phyloP scores from a whole-genome alignment of 2,888 invertebrate species.

The Eupithecia vulgata region DNA sequence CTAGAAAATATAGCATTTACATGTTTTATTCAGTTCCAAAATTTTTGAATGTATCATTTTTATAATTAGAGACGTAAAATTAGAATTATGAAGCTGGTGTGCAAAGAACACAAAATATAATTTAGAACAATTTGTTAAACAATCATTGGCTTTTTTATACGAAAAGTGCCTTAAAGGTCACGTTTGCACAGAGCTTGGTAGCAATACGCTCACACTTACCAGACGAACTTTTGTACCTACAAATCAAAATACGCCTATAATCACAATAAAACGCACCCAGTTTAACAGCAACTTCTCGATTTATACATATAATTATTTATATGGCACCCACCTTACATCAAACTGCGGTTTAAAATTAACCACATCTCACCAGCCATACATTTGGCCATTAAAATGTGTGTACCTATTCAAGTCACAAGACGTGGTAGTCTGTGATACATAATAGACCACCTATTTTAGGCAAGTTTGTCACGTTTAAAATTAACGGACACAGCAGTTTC shows the following conservation, averaged over 20 bases:
- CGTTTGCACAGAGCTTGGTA: conserved; percentile 80
- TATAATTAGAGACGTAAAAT: conserved; percentile 20
- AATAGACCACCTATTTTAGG: conserved; percentile 9
- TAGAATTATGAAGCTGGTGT: conserved; percentile 23
- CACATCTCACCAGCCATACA: conserved; percentile 30
- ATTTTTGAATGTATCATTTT: conserved; percentile 18
- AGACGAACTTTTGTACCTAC: conserved; percentile 70
- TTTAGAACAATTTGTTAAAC: conserved; percentile 41
- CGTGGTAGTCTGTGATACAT: neutral
- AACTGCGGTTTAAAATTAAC: conserved; percentile 42
- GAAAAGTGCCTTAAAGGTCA: conserved; percentile 68
- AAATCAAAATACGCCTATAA: conserved; percentile 66
- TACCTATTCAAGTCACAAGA: neutral
- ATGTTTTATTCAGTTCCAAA: conserved; percentile 8
- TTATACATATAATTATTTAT: conserved; percentile 57
- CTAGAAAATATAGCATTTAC: conserved; percentile 17
- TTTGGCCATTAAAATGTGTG: conserved; percentile 13
- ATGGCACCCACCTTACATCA: conserved; percentile 80
- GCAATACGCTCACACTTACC: conserved; percentile 83
- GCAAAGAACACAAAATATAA: conserved; percentile 33
- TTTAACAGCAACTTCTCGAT: conserved; percentile 58
- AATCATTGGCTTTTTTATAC: conserved; percentile 72
- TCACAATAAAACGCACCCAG: conserved; percentile 76
- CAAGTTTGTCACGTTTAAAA: conserved; percentile 12
- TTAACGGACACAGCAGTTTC: conserved; percentile 15